Percentiles rank a stretch among this genome's conserved stretches.
phyloP scores from a whole-genome alignment of 1,140 invertebrate genomes.

The Philopotamus ludificatus region DNA sequence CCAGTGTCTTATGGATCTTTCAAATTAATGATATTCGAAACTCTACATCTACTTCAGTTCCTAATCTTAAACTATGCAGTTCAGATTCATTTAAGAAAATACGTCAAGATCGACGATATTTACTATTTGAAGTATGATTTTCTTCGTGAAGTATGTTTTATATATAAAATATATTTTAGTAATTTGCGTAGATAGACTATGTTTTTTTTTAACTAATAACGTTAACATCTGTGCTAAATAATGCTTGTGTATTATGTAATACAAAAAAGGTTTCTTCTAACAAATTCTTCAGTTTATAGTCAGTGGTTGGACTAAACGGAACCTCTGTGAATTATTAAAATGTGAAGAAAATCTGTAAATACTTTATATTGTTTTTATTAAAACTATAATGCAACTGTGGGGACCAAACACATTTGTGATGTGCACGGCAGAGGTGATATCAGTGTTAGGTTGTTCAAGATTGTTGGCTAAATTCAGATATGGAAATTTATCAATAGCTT shows the following conservation, averaged over 20 bases:
- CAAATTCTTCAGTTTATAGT: neutral
- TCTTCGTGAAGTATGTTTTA: too few species aligned
- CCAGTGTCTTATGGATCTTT: too few species aligned
- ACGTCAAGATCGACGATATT: too few species aligned
- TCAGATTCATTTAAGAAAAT: too few species aligned
- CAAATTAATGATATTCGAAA: too few species aligned
- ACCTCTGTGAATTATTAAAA: slow-evolving; percentile 4
- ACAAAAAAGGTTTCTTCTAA: neutral
- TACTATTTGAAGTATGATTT: too few species aligned
- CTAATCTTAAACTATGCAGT: too few species aligned
- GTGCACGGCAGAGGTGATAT: neutral
- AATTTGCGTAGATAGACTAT: too few species aligned
- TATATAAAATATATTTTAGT: too few species aligned
- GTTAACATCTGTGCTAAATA: too few species aligned
- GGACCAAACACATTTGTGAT: slow-evolving; percentile 1
- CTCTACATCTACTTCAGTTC: too few species aligned
- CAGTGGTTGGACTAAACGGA: neutral
- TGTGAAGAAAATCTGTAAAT: neutral
- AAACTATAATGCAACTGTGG: slow-evolving; percentile 1
- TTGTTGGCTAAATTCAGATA: neutral
- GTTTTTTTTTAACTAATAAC: too few species aligned
- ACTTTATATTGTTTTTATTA: slow-evolving; percentile 2
- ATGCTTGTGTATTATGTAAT: neutral
- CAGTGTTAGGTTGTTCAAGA: neutral
- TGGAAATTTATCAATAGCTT: neutral